Conservation (phyloP, 30 jellyfish, hydroid and myxozoan genomes). For the Turritopsis dohrnii region DNA sequence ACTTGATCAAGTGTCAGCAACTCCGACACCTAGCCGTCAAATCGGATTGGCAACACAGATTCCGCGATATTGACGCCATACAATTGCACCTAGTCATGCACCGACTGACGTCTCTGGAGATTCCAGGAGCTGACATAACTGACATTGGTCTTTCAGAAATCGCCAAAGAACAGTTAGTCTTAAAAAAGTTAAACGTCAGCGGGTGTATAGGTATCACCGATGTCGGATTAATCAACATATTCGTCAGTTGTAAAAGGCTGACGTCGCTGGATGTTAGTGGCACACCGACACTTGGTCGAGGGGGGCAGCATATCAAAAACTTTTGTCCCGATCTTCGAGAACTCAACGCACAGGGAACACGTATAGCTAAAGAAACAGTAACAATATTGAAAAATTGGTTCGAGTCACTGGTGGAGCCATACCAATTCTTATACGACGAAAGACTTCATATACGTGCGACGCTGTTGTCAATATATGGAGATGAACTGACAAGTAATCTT, state of each 20-base stretch:
- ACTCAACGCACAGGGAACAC: not conserved
- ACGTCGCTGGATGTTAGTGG: not conserved
- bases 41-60: not conserved
- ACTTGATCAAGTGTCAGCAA: not conserved
- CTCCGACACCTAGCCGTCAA: not conserved
- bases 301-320: not conserved
- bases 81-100: not conserved
- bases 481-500: not conserved
- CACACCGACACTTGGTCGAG: not conserved
- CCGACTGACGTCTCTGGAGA: not conserved
- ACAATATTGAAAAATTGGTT: not conserved
- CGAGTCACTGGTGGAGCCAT: not conserved
- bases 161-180: not conserved
- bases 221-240: not conserved
- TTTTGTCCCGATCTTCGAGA: not conserved
- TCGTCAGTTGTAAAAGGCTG: not conserved
- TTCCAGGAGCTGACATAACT: not conserved
- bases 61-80: not conserved
- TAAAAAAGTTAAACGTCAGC: not conserved
- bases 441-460: not conserved
- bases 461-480: not conserved
- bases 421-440: not conserved
- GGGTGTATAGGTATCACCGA: constrained; percentile 6
- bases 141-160: constrained; percentile 2
- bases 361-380: not conserved